A percentile compares a stretch with the other conserved stretches of the same genome.
These are phyloP conservation scores for Phortica magna DNA, from an alignment of 2,888 invertebrate species.

Conservation along the genomic window DNA sequence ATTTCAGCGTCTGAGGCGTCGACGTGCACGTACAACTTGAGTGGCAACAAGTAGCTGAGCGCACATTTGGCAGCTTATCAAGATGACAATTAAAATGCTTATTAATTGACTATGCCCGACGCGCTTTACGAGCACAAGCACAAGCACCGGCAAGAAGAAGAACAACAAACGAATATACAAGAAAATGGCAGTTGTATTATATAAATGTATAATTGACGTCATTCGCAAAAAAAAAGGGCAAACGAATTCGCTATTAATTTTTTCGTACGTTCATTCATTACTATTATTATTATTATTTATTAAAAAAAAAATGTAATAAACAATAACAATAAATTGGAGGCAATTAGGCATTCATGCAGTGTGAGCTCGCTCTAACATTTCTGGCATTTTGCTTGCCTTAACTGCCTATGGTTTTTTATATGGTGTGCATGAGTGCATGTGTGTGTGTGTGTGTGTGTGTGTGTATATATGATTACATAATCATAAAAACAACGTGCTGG, in stretches of 20 bases:
- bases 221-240: neutral
- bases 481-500: neutral
- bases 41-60: neutral
- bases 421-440: neutral
- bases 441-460: neutral
- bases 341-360: neutral
- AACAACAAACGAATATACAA: neutral
- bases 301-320: neutral
- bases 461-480: neutral
- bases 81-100: slow-evolving; percentile 27
- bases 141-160: neutral
- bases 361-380: neutral
- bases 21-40: neutral
- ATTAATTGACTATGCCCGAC: slow-evolving; percentile 19
- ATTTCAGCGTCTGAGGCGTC: neutral
- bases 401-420: neutral
- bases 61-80: slow-evolving; percentile 4
- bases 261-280: neutral
- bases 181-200: neutral
- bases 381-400: neutral
- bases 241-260: neutral
- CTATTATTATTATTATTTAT: neutral
- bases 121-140: neutral
- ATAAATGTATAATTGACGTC: neutral
- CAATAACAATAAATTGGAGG: neutral